Evolutionary conservation across 2,113 vertebrate species (phyloP), one percentile per base, ranked within the genome.

Genomic region (Cnemophilus loriae): DNA sequence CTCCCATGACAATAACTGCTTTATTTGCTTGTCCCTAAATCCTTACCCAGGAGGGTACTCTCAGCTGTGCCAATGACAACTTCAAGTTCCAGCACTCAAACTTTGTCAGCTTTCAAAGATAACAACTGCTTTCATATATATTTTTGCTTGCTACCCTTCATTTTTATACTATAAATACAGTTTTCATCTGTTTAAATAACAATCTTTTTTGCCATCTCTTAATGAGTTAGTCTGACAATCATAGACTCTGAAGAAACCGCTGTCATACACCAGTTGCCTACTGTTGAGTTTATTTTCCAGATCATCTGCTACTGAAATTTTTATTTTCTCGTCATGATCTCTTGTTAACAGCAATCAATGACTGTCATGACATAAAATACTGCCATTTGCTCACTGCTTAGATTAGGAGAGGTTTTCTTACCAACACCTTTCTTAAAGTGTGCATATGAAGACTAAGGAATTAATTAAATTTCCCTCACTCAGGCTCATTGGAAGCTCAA

Each of bases 251-350:
- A 77, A 88, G 50, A 84, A 67, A 71, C 14, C 1, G 0, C 61
- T 49, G 35, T 61, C 59, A 78, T 10, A 61, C 4, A 37, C 15
- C 42, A 65, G 23, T 10, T 68, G 32, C 76, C 35, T 56, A 44
- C 52, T 53, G 44, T 1, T 41, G 27, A 49, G 12, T 63, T 91
- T 79, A 23, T 83, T 88, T 80, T 93, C 74, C 57, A 87, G 44
- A 33, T 39, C n/a, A 49, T 67, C 46, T 44, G 22, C 27, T 44
- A 50, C 37, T 71, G 46, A 78, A 91, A 83, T 79, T 81, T 70
- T 84, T 37, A 64, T 56, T 85, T 89, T 85, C 70, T 56, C 69
- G 19, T 88, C 46, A 42, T 69, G 75, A 49, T 91, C 49, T 76
- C 77, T 60, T 86, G 20, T 61, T 93, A 69, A 56, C 14, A 82